phyloP scores from a whole-genome alignment of 2,888 invertebrate genomes.

The Yponomeuta evonymella region DNA sequence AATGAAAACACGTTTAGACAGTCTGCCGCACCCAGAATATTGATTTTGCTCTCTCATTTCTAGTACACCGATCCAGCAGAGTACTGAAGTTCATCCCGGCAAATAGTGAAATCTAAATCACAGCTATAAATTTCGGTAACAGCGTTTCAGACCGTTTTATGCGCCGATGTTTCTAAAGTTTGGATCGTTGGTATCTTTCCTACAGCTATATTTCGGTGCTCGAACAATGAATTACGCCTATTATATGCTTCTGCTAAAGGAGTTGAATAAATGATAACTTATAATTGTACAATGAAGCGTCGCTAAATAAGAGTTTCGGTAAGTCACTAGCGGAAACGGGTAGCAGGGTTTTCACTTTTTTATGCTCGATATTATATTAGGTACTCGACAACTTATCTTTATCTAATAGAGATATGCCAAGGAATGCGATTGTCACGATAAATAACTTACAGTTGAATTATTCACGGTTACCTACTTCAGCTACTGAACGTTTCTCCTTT shows the following conservation, averaged over 20 bases:
- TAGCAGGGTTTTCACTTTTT: slow-evolving; percentile 20
- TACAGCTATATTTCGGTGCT: slow-evolving; percentile 13
- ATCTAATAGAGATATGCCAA: slow-evolving; percentile 11
- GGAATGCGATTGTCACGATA: slow-evolving; percentile 15
- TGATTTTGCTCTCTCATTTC: slow-evolving; percentile 5
- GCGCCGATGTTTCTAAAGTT: slow-evolving; percentile 32
- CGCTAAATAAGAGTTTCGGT: background rate
- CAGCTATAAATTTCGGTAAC: slow-evolving; percentile 46
- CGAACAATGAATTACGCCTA: slow-evolving; percentile 16
- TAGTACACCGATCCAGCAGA: background rate
- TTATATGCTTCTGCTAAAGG: background rate
- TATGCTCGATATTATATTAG: slow-evolving; percentile 8
- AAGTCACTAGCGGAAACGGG: background rate
- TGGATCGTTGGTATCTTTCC: slow-evolving; percentile 5
- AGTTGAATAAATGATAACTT: too few relatives aligned
- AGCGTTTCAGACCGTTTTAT: slow-evolving; percentile 50
- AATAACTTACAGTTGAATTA: background rate
- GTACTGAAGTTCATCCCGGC: slow-evolving; percentile 30
- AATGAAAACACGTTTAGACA: background rate
- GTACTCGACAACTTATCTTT: slow-evolving; percentile 30
- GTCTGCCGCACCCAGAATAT: background rate
- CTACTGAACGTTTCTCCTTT: background rate
- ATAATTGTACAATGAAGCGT: background rate
- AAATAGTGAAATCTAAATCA: slow-evolving; percentile 42
- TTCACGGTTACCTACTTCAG: background rate